A percentile compares a stretch with the other conserved stretches of the same genome.
Evolutionary conservation across 2,888 invertebrate species (phyloP).

Genomic region (Cheilosia grossa): DNA sequence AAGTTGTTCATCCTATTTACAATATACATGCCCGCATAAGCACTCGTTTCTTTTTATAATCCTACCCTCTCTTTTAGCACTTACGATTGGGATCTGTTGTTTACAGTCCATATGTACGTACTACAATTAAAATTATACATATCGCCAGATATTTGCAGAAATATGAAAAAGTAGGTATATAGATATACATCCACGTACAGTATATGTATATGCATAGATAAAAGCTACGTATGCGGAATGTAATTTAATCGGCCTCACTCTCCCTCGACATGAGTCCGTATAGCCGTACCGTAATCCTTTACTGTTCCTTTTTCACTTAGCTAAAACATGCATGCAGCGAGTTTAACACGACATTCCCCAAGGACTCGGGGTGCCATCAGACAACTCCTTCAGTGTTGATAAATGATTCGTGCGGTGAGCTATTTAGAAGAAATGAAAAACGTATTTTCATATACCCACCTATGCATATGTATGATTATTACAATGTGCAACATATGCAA

Average conservation of each 20-base stretch:
- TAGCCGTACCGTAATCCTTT: not conserved
- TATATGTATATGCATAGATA: not conserved
- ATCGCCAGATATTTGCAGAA: not conserved
- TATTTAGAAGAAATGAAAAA: constrained; percentile 61
- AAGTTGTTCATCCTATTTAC: no score
- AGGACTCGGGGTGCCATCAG: constrained; percentile 65
- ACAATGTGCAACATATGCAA: constrained; percentile 61
- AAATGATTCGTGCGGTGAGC: constrained; percentile 70
- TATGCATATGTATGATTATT: constrained; percentile 35
- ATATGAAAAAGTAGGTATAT: not conserved
- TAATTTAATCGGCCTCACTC: constrained; percentile 66
- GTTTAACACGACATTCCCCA: constrained; percentile 57
- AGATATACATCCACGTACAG: not conserved
- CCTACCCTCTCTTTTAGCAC: constrained; percentile 31
- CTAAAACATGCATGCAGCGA: constrained; percentile 54
- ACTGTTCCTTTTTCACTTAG: constrained; percentile 44
- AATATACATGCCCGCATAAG: not conserved
- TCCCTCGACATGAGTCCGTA: constrained; percentile 7
- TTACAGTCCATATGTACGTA: constrained; percentile 2
- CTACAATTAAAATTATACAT: constrained; percentile 48
- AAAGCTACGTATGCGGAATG: constrained; percentile 34
- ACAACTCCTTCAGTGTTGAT: constrained; percentile 70
- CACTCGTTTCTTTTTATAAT: constrained; percentile 24
- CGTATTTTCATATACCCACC: constrained; percentile 10
- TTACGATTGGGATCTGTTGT: constrained; percentile 34